Percentiles rank a stretch among this genome's conserved stretches.
phyloP scores from a whole-genome alignment of 2,888 invertebrate genomes.

The Lepidonotus clava region DNA sequence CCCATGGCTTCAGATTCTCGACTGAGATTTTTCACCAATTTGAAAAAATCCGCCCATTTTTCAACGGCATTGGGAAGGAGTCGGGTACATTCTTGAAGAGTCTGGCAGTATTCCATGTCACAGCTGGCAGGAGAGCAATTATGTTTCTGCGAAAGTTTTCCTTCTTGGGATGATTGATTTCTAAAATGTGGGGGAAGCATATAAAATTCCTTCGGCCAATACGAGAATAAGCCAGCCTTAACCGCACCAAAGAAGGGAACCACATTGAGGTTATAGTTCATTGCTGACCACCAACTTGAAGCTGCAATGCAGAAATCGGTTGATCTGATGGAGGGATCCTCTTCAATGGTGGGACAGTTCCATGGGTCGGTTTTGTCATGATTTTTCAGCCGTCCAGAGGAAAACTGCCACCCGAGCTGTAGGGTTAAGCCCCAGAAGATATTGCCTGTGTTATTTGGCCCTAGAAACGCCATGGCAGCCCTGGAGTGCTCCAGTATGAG shows the following conservation, averaged over 20 bases:
- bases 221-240: slow-evolving; percentile 34
- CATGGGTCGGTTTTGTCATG: neutral
- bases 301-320: slow-evolving; percentile 21
- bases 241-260: slow-evolving; percentile 59
- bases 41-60: slow-evolving; percentile 45
- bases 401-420: slow-evolving; percentile 59
- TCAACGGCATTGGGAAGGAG: neutral
- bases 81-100: neutral
- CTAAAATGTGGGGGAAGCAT: neutral
- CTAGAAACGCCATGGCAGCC: slow-evolving; percentile 38
- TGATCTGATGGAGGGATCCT: neutral
- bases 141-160: neutral
- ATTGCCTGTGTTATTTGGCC: slow-evolving; percentile 55
- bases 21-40: neutral
- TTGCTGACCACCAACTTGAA: slow-evolving; percentile 61
- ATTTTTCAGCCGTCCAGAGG: neutral
- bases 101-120: slow-evolving; percentile 26
- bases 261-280: slow-evolving; percentile 59
- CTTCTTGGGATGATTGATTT: neutral
- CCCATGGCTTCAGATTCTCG: neutral
- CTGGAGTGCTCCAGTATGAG: slow-evolving; percentile 52
- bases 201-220: neutral
- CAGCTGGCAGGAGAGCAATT: neutral
- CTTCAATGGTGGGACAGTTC: neutral
- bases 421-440: slow-evolving; percentile 59